phyloP scores from a whole-genome alignment of 2,888 invertebrate species.

The Scrobipalpa atriplicella region DNA sequence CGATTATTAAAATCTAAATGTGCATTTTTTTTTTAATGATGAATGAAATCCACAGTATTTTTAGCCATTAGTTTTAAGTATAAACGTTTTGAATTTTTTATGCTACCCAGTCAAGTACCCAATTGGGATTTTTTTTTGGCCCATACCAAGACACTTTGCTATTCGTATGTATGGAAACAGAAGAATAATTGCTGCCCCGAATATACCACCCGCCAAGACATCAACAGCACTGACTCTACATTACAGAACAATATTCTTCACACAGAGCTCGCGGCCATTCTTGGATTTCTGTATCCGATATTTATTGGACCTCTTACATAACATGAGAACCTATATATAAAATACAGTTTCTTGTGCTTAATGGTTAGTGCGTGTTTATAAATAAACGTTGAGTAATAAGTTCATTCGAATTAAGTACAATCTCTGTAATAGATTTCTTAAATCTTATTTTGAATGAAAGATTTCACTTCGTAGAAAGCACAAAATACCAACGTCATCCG shows the following conservation, averaged over 20 bases:
- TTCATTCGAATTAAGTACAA: conserved; percentile 34
- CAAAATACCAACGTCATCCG: conserved; percentile 29
- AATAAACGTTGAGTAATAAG: conserved; percentile 36
- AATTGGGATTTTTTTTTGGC: no score
- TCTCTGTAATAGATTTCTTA: conserved; percentile 36
- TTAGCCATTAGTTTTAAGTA: no score
- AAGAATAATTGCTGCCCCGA: background rate
- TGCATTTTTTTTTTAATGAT: no score
- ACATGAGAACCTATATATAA: conserved; percentile 9
- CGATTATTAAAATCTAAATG: no score
- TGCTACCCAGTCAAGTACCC: no score
- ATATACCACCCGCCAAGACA: background rate
- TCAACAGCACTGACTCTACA: background rate
- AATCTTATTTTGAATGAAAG: conserved; percentile 29
- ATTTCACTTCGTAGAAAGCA: conserved; percentile 44
- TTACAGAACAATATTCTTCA: background rate
- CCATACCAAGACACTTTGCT: no score
- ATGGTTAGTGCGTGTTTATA: conserved; percentile 33
- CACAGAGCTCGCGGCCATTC: background rate
- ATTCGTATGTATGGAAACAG: no score
- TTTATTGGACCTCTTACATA: conserved; percentile 19
- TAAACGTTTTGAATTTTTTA: no score
- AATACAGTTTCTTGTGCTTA: conserved; percentile 22
- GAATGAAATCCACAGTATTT: no score
- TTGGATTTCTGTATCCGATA: background rate